A percentile compares a stretch with the other conserved stretches of the same genome.
phyloP scores from a whole-genome alignment of 64 coral and sea anemone species.

The Porites lutea region DNA sequence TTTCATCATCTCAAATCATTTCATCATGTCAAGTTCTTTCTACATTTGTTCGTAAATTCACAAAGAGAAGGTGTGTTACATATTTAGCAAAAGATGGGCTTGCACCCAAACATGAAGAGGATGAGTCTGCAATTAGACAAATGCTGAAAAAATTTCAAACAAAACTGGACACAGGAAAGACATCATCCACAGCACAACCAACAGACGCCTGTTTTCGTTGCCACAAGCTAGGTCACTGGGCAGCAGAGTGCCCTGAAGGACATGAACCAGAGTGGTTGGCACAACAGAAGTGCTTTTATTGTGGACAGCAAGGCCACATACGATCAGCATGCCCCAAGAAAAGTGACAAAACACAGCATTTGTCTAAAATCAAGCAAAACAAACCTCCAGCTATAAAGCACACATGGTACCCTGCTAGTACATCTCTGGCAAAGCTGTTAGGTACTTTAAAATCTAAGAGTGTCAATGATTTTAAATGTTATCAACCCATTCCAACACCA shows the following conservation, averaged over 20 bases:
- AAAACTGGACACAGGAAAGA: not conserved
- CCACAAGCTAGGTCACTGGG: slow-evolving; percentile 44
- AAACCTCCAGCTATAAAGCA: slow-evolving; percentile 20
- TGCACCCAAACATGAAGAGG: slow-evolving; percentile 1
- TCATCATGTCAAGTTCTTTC: slow-evolving; percentile 14
- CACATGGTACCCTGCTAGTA: not conserved
- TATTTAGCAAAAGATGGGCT: slow-evolving; percentile 36
- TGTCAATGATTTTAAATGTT: slow-evolving; percentile 30
- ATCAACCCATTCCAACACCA: slow-evolving; percentile 16
- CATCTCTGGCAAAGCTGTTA: slow-evolving; percentile 17
- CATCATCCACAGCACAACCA: not conserved
- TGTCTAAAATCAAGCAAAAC: slow-evolving; percentile 15
- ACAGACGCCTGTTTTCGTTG: slow-evolving; percentile 27
- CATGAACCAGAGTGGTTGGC: slow-evolving; percentile 26
- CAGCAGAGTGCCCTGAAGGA: not conserved
- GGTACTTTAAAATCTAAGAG: slow-evolving; percentile 2
- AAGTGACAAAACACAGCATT: no score
- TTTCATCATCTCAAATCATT: not conserved
- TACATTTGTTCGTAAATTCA: slow-evolving; percentile 54
- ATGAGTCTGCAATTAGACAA: slow-evolving; percentile 42
- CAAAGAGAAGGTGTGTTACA: slow-evolving; percentile 29
- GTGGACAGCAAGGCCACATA: slow-evolving; percentile 39
- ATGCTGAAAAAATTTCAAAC: slow-evolving; percentile 10
- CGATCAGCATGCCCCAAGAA: slow-evolving; percentile 19
- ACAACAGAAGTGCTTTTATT: slow-evolving; percentile 24